Evolutionary conservation across 2,888 invertebrate species (phyloP).

Genomic region (Zootermopsis nevadensis): DNA sequence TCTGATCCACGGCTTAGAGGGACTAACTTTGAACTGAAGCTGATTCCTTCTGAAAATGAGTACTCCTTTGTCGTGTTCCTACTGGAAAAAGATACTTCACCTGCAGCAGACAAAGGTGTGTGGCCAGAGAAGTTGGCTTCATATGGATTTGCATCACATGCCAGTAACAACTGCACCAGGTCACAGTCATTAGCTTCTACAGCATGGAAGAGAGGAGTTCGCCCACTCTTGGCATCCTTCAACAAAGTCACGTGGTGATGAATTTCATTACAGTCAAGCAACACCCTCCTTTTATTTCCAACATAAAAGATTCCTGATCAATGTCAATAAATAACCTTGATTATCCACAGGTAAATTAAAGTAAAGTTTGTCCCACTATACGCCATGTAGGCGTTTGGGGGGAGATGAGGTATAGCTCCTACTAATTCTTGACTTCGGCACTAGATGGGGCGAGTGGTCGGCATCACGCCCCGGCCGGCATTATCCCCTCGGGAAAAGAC

Average conservation of each 20-base stretch:
- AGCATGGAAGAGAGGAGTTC: slow-evolving; percentile 45
- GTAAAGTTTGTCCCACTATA: too few species aligned
- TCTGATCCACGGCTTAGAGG: neutral
- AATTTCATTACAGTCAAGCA: too few species aligned
- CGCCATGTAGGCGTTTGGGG: too few species aligned
- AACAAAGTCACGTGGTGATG: neutral
- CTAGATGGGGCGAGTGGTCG: too few species aligned
- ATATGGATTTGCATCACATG: slow-evolving; percentile 24
- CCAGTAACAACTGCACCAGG: slow-evolving; percentile 6
- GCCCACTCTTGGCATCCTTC: slow-evolving; percentile 45
- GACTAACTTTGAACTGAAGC: slow-evolving; percentile 14
- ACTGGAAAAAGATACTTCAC: slow-evolving; percentile 48
- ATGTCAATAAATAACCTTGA: too few species aligned
- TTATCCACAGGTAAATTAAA: too few species aligned
- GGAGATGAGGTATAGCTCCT: too few species aligned
- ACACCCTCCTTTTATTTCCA: too few species aligned
- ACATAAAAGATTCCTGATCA: too few species aligned
- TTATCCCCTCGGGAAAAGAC: too few species aligned
- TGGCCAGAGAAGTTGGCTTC: slow-evolving; percentile 40
- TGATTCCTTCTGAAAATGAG: neutral
- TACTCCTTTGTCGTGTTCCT: neutral
- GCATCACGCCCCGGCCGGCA: too few species aligned
- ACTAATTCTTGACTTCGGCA: too few species aligned
- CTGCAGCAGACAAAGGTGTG: slow-evolving; percentile 42
- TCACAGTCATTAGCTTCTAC: slow-evolving; percentile 32